Evolutionary conservation across 2,797 vertebrate species (phyloP).

Genomic region (Ptychadena robeensis): DNA sequence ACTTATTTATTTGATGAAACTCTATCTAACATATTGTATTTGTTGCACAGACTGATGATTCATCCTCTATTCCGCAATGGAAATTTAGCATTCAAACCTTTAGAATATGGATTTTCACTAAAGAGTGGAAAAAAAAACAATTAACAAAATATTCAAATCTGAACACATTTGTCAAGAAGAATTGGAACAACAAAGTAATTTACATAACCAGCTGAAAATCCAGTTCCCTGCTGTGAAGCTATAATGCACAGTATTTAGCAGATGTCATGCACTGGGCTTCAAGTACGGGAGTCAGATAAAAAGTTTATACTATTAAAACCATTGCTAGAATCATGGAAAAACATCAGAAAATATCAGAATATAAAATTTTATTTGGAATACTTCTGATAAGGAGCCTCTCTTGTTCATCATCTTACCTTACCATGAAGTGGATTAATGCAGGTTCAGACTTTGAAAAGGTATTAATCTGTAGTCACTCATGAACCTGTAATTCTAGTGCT

Average conservation of each 20-base stretch:
- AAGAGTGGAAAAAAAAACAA: conserved; percentile 23
- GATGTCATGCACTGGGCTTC: conserved; percentile 3
- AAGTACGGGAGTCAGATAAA: background rate
- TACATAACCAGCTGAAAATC: conserved; percentile 36
- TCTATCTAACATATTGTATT: background rate
- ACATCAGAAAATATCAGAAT: background rate
- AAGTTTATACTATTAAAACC: background rate
- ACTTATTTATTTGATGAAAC: too few species aligned
- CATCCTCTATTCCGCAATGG: background rate
- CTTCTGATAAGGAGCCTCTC: too few species aligned
- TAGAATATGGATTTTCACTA: conserved; percentile 15
- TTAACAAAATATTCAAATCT: conserved; percentile 22
- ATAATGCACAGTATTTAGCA: conserved; percentile 23
- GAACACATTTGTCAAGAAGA: conserved; percentile 6
- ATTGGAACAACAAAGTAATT: conserved; percentile 32
- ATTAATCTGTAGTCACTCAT: too few species aligned
- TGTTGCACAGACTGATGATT: background rate
- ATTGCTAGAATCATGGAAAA: background rate
- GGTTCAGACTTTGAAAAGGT: too few species aligned
- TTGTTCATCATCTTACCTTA: too few species aligned
- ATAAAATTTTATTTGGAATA: background rate
- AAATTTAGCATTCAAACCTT: background rate
- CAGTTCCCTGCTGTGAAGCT: conserved; percentile 10
- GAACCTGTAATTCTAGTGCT: too few species aligned
- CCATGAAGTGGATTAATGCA: too few species aligned